A percentile compares a stretch with the other conserved stretches of the same genome.
Conservation (phyloP, 2,888 invertebrate genomes). For the Gasteruption jaculator region DNA sequence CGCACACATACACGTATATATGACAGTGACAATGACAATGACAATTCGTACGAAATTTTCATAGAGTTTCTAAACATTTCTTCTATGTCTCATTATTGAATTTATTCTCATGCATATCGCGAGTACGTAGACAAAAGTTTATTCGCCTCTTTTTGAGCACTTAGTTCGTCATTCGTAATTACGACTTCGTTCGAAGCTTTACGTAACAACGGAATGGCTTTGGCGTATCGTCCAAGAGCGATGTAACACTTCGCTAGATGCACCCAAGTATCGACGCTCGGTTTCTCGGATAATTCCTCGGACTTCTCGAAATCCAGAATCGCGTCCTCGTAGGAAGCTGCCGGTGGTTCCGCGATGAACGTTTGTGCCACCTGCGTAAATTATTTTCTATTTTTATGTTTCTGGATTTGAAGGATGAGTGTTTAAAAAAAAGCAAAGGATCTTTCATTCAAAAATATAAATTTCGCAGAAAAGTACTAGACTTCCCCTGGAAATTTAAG, state of each 20-base stretch:
- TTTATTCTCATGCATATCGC: too few relatives aligned
- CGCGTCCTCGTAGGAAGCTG: slow-evolving; percentile 61
- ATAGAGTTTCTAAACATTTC: too few relatives aligned
- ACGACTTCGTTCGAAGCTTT: slow-evolving; percentile 26
- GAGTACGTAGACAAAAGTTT: slow-evolving; percentile 37
- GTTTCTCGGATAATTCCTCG: slow-evolving; percentile 53
- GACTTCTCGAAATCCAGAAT: slow-evolving; percentile 56
- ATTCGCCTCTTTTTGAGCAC: slow-evolving; percentile 34
- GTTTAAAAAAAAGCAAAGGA: slow-evolving; percentile 4
- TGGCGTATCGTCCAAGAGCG: slow-evolving; percentile 51
- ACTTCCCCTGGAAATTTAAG: too few relatives aligned
- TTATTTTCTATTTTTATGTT: not conserved
- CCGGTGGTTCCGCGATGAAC: slow-evolving; percentile 62
- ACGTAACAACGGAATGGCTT: slow-evolving; percentile 55
- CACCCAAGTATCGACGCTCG: slow-evolving; percentile 60
- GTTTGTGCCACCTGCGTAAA: slow-evolving; percentile 56
- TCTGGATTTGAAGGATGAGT: not conserved
- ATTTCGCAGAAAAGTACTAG: too few relatives aligned
- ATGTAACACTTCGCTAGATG: slow-evolving; percentile 59
- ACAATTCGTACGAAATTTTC: too few relatives aligned
- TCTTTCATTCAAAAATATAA: not conserved
- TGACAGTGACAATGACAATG: too few relatives aligned
- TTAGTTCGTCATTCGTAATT: slow-evolving; percentile 28
- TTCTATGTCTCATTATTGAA: too few relatives aligned
- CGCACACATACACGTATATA: too few relatives aligned